Evolutionary conservation across 2,113 vertebrate species (phyloP), one percentile per base, ranked within the genome.

Genomic region (Odobenus rosmarus): DNA sequence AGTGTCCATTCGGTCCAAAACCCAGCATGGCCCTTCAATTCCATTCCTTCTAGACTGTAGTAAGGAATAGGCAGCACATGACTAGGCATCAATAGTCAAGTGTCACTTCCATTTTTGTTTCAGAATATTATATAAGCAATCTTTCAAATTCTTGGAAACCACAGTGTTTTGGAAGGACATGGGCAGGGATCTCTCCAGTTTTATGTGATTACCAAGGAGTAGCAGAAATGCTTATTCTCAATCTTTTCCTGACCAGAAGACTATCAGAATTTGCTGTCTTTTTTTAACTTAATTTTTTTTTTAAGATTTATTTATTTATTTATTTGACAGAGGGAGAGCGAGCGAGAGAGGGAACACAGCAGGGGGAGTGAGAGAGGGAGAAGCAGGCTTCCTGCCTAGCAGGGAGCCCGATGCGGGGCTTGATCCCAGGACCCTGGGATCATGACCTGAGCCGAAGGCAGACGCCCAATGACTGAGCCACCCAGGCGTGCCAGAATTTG

Each of bases 71-170:
- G 24, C 49, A 86, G 24, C 42, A 86, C 10, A 13, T 21, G 42
- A 62, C n/a, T 31, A 23, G 64, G 59, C 53, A 86, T 72, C 31
- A 51, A 51, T 18, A 79, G 18, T 13, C 21, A 74, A 28, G 6
- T 21, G 7, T 86, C 13, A 24, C 7, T 33, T 79, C 33, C 5
- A n/a, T 85, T 33, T 31, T 96, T 31, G 28, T 55, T 84, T 93
- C 18, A 71, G 71, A 84, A 42, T 84, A 62, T 80, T 26, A 53
- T 8, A 89, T 16, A 9, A 90, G 1, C 14, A 80, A 51, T 12
- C 1, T 87, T 89, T 96, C 69, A 69, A 51, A 84, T 36, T 95
- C 88, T 90, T 92, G 46, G 91, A 72, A 74, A 90, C 36, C n/a
- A 57, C 0, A 21, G 6, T 21, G 16, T 72, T 61, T 67, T 36